A percentile compares a stretch with the other conserved stretches of the same genome.
These are phyloP conservation scores for Glaucopsyche alexis DNA, from an alignment of 2,888 invertebrate species.

Conservation along the genomic window DNA sequence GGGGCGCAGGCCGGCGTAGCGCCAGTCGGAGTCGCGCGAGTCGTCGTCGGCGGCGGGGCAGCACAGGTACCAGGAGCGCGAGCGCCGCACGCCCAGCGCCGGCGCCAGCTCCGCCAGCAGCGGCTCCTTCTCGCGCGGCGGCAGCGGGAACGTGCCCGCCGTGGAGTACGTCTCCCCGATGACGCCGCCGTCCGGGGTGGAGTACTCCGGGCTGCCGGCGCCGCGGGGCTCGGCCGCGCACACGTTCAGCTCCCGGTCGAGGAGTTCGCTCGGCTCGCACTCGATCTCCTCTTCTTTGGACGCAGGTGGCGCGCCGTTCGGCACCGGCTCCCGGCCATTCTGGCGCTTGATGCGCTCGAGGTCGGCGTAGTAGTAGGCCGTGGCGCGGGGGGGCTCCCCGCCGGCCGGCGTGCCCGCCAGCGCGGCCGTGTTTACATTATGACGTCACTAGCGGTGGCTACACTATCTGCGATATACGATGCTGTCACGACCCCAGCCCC, in stretches of 20 bases:
- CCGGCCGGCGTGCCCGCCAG: conserved; percentile 61
- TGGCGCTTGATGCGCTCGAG: conserved; percentile 76
- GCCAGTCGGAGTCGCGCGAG: conserved; percentile 66
- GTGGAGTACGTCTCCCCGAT: conserved; percentile 71
- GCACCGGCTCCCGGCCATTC: conserved; percentile 37
- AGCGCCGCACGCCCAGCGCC: conserved; percentile 69
- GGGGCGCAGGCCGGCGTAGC: conserved; percentile 67
- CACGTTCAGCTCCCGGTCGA: conserved; percentile 53
- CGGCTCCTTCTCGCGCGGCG: conserved; percentile 70
- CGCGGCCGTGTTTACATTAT: conserved; percentile 41
- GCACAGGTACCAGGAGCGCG: conserved; percentile 82
- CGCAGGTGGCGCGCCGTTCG: conserved; percentile 42
- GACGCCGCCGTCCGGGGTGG: conserved; percentile 56
- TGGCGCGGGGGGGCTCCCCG: conserved; percentile 80
- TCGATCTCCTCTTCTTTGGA: conserved; percentile 51
- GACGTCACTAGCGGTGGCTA: background rate
- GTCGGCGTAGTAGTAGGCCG: conserved; percentile 80
- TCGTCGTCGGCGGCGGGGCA: conserved; percentile 72
- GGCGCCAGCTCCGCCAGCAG: conserved; percentile 64
- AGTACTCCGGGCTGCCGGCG: conserved; percentile 59
- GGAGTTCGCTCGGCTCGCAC: conserved; percentile 69
- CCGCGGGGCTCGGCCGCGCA: conserved; percentile 63
- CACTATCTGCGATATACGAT: no score
- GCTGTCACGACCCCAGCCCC: background rate
- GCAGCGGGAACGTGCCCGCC: conserved; percentile 75